Evolutionary conservation across 2,888 invertebrate species (phyloP).

Genomic region (Leucophenga montana): DNA sequence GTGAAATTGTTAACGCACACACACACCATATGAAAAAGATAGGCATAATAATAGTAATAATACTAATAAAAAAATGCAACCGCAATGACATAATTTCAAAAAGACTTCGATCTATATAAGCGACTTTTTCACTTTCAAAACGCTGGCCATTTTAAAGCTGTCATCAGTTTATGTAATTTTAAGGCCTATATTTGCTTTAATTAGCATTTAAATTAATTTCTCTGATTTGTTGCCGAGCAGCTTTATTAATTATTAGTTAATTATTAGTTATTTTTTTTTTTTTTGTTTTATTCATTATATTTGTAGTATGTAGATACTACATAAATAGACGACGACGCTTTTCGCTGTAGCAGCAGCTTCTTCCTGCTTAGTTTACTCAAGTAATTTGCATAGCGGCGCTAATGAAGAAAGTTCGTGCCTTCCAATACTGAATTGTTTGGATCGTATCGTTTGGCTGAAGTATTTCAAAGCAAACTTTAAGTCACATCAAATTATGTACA

Average conservation of each 20-base stretch:
- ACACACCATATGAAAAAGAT: background rate
- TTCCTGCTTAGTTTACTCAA: slow-evolving; percentile 11
- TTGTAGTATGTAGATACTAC: no score
- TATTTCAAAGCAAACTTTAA: no score
- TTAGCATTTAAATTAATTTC: slow-evolving; percentile 4
- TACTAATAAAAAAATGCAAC: background rate
- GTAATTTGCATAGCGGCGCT: slow-evolving; percentile 22
- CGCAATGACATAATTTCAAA: slow-evolving; percentile 18
- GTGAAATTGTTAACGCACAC: background rate
- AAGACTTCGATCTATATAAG: slow-evolving; percentile 9
- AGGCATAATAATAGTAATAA: no score
- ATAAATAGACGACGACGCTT: background rate
- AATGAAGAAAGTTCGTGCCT: slow-evolving; percentile 29
- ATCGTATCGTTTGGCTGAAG: no score
- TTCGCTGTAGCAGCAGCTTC: slow-evolving; percentile 6
- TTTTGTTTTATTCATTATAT: no score
- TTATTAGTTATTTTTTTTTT: no score
- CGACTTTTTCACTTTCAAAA: slow-evolving; percentile 5
- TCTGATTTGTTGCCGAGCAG: no score
- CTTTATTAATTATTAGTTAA: no score
- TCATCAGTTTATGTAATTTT: slow-evolving; percentile 9
- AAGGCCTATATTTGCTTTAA: background rate
- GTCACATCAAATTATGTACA: background rate
- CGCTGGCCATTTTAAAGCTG: background rate
- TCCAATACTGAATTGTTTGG: background rate